These are phyloP conservation scores for Dendrocincla fuliginosa DNA, from an alignment of 2,797 vertebrate species.

Conservation along the genomic window DNA sequence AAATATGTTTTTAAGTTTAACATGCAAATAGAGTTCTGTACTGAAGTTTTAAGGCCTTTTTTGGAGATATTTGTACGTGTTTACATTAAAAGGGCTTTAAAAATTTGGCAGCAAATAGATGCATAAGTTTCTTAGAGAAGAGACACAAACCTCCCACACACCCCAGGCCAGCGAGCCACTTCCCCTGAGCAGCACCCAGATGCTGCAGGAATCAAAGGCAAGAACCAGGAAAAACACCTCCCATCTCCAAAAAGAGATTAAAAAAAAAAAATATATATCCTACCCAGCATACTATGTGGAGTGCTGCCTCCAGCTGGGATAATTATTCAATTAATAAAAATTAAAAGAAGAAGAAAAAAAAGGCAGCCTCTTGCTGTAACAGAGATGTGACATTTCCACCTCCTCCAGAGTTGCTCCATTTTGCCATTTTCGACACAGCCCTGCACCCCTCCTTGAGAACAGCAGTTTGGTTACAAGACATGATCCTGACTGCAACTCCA, in stretches of 20 bases:
- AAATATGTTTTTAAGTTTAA: conserved; percentile 21
- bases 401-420: neutral
- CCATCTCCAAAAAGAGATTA: neutral
- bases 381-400: neutral
- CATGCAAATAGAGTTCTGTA: neutral
- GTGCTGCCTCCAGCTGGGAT: neutral
- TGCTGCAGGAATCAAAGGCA: neutral
- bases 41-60: conserved; percentile 21
- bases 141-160: neutral
- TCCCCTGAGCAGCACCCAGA: neutral
- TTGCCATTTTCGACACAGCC: neutral
- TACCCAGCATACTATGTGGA: neutral
- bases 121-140: neutral
- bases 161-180: neutral
- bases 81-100: neutral
- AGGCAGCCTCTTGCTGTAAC: neutral
- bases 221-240: neutral
- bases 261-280: neutral
- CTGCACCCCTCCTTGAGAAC: neutral
- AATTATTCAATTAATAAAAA: neutral
- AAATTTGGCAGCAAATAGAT: conserved; percentile 1
- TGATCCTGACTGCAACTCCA: neutral
- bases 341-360: neutral
- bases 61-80: neutral
- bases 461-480: neutral